A percentile compares a stretch with the other conserved stretches of the same genome.
Conservation (phyloP, 2,797 vertebrate species). For the Amblyopsis hoosieri region DNA sequence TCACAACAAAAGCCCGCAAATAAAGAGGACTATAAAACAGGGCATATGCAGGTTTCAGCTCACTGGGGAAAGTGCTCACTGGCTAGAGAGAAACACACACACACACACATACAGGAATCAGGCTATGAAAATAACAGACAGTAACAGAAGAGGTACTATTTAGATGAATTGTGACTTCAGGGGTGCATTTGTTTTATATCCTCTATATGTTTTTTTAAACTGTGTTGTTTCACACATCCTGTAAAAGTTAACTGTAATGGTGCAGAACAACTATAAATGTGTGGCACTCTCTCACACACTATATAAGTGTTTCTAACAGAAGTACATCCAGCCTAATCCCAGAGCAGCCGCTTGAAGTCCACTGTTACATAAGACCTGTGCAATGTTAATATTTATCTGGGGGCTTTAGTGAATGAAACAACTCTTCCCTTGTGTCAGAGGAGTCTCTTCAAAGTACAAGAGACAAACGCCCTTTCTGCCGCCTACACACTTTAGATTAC, state of each 20-base stretch:
- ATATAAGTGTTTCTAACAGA: slow-evolving; percentile 31
- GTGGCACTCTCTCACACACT: slow-evolving; percentile 34
- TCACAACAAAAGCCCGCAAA: slow-evolving; percentile 22
- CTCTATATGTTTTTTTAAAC: not conserved
- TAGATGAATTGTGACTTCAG: too few species aligned
- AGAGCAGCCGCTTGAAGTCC: slow-evolving; percentile 46
- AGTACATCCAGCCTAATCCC: slow-evolving; percentile 58
- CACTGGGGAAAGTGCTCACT: slow-evolving; percentile 5
- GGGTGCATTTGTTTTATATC: too few species aligned
- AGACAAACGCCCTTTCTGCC: slow-evolving; percentile 53
- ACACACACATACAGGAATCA: not conserved
- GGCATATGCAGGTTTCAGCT: slow-evolving; percentile 10
- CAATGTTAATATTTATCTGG: slow-evolving; percentile 58
- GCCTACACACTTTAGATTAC: slow-evolving; percentile 55
- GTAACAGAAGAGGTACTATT: not conserved
- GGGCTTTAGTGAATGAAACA: slow-evolving; percentile 62
- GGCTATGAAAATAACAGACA: slow-evolving; percentile 18
- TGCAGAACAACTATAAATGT: slow-evolving; percentile 48
- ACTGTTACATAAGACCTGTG: slow-evolving; percentile 63
- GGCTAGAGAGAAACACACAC: not conserved
- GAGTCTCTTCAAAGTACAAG: slow-evolving; percentile 2
- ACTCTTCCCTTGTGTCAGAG: slow-evolving; percentile 22
- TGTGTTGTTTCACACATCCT: slow-evolving; percentile 45
- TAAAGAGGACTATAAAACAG: not conserved
- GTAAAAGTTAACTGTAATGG: slow-evolving; percentile 35